A percentile compares a stretch with the other conserved stretches of the same genome.
phyloP scores from a whole-genome alignment of 2,888 invertebrate species.

The Macrophya annulata region DNA sequence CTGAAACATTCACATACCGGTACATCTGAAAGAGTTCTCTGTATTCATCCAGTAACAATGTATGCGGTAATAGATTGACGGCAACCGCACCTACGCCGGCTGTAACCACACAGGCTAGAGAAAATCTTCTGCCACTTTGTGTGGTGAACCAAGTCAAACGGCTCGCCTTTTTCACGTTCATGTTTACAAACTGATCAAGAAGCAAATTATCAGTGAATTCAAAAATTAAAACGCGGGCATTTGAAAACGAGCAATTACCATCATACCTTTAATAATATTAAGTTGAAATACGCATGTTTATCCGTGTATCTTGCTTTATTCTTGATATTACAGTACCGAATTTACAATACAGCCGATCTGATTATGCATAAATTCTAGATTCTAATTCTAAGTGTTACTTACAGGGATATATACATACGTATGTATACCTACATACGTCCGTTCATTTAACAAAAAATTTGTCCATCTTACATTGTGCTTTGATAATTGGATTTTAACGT shows the following conservation, averaged over 20 bases:
- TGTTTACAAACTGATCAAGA: background rate
- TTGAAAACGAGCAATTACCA: background rate
- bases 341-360: slow-evolving; percentile 4
- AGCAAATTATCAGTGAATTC: background rate
- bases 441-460: background rate
- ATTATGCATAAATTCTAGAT: slow-evolving; percentile 10
- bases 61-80: slow-evolving; percentile 83
- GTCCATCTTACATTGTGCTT: slow-evolving; percentile 14
- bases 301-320: background rate
- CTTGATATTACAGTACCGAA: slow-evolving; percentile 24
- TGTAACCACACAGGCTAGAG: background rate
- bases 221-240: background rate
- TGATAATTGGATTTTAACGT: background rate
- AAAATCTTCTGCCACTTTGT: background rate
- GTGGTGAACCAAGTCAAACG: slow-evolving; percentile 36
- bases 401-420: background rate
- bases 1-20: slow-evolving; percentile 79
- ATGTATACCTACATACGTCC: background rate
- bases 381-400: background rate
- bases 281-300: background rate
- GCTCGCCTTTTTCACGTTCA: background rate
- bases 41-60: slow-evolving; percentile 83
- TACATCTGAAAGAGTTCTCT: slow-evolving; percentile 85
- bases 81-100: background rate
- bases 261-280: background rate